Evolutionary conservation across 2,113 vertebrate genomes (phyloP), one percentile per base, ranked within the genome.

Genomic region (Carettochelys insculpta): DNA sequence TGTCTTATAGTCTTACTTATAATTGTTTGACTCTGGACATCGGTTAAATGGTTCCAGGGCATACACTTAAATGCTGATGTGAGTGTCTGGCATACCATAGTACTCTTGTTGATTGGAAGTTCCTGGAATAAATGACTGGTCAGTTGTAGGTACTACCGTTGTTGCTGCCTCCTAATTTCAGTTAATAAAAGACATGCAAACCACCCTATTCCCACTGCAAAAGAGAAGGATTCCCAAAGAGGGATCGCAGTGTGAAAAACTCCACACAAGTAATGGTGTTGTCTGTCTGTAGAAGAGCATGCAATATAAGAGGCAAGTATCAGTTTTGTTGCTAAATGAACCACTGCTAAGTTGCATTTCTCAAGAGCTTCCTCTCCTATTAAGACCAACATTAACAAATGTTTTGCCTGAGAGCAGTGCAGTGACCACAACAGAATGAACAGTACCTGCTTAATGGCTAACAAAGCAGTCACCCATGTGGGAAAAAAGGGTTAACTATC

Each of bases 401-500:
- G 11, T n/a, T 76, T 58, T 78, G 61, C 24, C 83, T 76, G 47
- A 95, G 89, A 94, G 71, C 83, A 58, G 50, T 53, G 38, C 68
- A 43, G n/a, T 95, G 94, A 92, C 51, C 51, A 89, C 77, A 78
- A 82, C 9, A 80, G 85, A 45, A 85, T 88, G 91, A 93, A 90
- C 14, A 89, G 61, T 56, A 54, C 89, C 86, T 68, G 51, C 87
- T 90, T 93, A 95, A 86, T 71, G 91, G 82, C 1, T 20, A 81
- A 22, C 79, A 95, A 90, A 79, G 92, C 75, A 3, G 54, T 92
- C 80, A 95, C 8, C 47, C 85, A 82, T 73, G 61, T 90, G 90
- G 83, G 89, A 80, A 54, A 24, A 81, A 95, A 92, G 87, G 91
- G 96, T 93, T 95, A 92, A 94, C 90, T 1, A 3, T 80, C 81